These are phyloP conservation scores for Bucco capensis DNA, from an alignment of 2,113 vertebrate genomes.

Conservation along the genomic window DNA sequence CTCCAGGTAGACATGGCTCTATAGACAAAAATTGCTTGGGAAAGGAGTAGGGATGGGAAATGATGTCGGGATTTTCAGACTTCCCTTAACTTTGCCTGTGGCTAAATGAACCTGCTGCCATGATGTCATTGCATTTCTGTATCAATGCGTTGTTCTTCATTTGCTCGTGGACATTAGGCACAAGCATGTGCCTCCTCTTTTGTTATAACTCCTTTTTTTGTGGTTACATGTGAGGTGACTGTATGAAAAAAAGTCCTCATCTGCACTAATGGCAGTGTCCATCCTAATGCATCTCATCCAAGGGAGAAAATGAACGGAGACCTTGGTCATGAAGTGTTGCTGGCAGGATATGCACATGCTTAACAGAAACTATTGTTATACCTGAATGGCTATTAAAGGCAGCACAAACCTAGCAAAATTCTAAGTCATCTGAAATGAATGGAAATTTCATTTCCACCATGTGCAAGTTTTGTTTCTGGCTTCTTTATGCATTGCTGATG, in stretches of 20 bases:
- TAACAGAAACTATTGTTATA: background rate
- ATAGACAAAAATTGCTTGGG: background rate
- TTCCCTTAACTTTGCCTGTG: background rate
- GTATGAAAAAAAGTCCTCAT: background rate
- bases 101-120: background rate
- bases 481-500: background rate
- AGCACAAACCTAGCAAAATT: background rate
- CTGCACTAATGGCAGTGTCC: background rate
- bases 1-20: background rate
- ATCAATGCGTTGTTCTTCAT: fast-evolving
- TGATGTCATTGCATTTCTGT: background rate
- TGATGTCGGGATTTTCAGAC: background rate
- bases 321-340: background rate
- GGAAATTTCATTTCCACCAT: background rate
- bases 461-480: background rate
- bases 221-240: background rate
- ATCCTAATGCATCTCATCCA: background rate
- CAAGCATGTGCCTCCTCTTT: background rate
- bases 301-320: background rate
- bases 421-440: background rate
- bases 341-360: background rate
- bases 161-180: background rate
- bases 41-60: background rate
- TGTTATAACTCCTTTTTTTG: background rate
- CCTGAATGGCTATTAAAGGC: background rate